Evolutionary conservation across 2,888 invertebrate species (phyloP).

Genomic region (Trissolcus brochymenae): DNA sequence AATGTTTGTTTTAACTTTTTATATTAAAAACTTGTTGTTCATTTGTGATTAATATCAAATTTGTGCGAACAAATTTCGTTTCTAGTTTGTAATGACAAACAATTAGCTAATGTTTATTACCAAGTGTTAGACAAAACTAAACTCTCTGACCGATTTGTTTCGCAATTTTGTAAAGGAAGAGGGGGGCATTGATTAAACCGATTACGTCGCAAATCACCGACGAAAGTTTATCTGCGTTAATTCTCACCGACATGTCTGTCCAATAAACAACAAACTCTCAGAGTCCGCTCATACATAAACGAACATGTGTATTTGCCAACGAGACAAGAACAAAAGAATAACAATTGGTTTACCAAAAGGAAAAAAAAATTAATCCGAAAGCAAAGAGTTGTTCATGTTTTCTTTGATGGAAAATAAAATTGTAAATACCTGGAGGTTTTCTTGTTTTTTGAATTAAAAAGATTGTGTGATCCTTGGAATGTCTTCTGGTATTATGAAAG

Average conservation of each 20-base stretch:
- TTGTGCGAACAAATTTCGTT: neutral
- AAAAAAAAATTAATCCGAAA: no score
- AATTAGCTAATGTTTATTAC: slow-evolving; percentile 23
- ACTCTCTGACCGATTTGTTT: slow-evolving; percentile 26
- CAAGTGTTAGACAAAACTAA: slow-evolving; percentile 9
- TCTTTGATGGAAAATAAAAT: no score
- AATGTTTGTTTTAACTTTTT: neutral
- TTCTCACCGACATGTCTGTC: neutral
- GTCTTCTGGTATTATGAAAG: neutral
- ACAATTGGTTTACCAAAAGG: no score
- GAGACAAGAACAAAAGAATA: no score
- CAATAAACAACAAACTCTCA: neutral
- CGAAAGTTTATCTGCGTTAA: neutral
- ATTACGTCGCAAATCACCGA: slow-evolving; percentile 31
- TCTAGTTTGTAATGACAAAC: slow-evolving; percentile 1
- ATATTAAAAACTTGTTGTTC: neutral
- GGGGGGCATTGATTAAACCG: slow-evolving; percentile 19
- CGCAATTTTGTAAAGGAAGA: slow-evolving; percentile 21
- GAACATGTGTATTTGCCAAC: no score
- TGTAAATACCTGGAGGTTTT: neutral
- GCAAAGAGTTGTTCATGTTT: no score
- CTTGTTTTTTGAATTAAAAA: neutral
- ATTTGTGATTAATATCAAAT: neutral
- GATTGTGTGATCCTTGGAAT: neutral
- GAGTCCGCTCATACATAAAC: no score